A percentile compares a stretch with the other conserved stretches of the same genome.
These are phyloP conservation scores for Felis catus DNA, from an alignment of 2,113 vertebrate genomes.

Conservation along the genomic window F.catus_Fca126_mat1.0 CM031414.1:5593001-5593500, in stretches of 20 bases:
- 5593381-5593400: accelerated
- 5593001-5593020: slow-evolving; percentile 52
- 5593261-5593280: neutral
- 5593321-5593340: neutral
- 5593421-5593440: neutral
- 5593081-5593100: slow-evolving; percentile 56
- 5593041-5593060: slow-evolving; percentile 75
- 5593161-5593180: accelerated
- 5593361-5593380: accelerated
- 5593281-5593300: accelerated
- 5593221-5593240: neutral
- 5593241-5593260: accelerated
- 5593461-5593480: neutral
- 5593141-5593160: neutral
- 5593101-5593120: slow-evolving; percentile 18
- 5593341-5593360: accelerated
- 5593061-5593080: slow-evolving; percentile 66
- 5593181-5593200: accelerated
- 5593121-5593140: neutral
- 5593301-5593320: accelerated
- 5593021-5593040: slow-evolving; percentile 66
- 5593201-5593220: neutral
- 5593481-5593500: neutral
- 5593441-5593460: neutral
- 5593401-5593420: accelerated